Evolutionary conservation across 2,113 vertebrate species (phyloP), one percentile per base, ranked within the genome.

Genomic region (Alethe diademata): DNA sequence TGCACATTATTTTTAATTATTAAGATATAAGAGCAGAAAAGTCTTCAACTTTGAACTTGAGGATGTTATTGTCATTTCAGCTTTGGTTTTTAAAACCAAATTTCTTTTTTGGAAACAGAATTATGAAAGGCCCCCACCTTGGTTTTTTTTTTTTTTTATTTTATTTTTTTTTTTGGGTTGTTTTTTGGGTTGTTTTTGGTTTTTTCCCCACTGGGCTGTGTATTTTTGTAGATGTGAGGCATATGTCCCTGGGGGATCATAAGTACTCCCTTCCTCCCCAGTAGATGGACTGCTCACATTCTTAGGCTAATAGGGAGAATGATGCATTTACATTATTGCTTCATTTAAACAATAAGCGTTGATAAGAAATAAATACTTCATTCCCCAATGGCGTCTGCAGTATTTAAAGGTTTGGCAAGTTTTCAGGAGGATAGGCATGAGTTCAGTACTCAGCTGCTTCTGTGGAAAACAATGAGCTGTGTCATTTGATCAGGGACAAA

Each of bases 341-440:
- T 45, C 62, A 73, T 90, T 97, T 95, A 90, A 95, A 83, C 62
- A 79, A 28, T 83, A 93, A 86, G 14, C 54, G 14, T 73, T 92
- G 50, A 47, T 82, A 90, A 79, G 50, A 88, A 94, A 93, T 16
- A 94, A 93, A 82, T 80, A 78, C 62, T 92, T 79, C 4, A 66
- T 90, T 95, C 64, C 35, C 64, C 54, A 91, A 80, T 86, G 86
- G 10, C 9, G 2, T 73, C 75, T 92, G 58, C 58, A 73, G 42
- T 78, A 69, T 80, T 92, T 95, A 88, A 82, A 82, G 56, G 35
- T 80, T 74, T 94, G 83, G 72, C 92, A 83, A 70, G 60, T 90
- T 93, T 88, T 92, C 86, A 90, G 91, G 42, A 62, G 51, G 47
- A 57, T 14, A 82, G 33, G 29, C 54, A 47, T 90, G 78, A 88